These are phyloP conservation scores for Stegodyphus mimosarum DNA, from an alignment of 1,140 invertebrate genomes.

Conservation along the genomic window DNA sequence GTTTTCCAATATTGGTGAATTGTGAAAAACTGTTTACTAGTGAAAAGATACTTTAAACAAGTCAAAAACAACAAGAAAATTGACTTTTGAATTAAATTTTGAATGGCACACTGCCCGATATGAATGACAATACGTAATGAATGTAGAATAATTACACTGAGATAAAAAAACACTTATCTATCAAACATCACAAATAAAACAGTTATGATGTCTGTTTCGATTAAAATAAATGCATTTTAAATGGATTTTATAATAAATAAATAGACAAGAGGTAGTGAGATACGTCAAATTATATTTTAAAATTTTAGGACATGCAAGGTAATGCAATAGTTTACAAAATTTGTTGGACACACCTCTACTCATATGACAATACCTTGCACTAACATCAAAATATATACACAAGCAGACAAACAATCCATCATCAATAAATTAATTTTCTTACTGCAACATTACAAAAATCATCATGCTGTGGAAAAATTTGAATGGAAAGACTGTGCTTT, in stretches of 20 bases:
- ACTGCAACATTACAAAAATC: slow-evolving; percentile 11
- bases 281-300: slow-evolving; percentile 56
- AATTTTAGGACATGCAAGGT: slow-evolving; percentile 35
- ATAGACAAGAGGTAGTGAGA: slow-evolving; percentile 60
- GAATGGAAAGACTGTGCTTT: slow-evolving; percentile 48
- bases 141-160: slow-evolving; percentile 21
- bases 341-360: slow-evolving; percentile 28
- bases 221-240: slow-evolving; percentile 58
- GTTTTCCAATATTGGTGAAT: no score
- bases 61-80: no score
- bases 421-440: slow-evolving; percentile 47
- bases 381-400: slow-evolving; percentile 60
- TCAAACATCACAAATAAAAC: slow-evolving; percentile 37
- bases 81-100: no score
- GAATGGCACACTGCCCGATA: no score
- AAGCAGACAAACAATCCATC: slow-evolving; percentile 32
- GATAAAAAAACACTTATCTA: slow-evolving; percentile 55
- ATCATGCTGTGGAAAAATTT: slow-evolving; percentile 24
- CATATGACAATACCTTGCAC: slow-evolving; percentile 53
- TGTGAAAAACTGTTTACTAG: no score
- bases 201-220: slow-evolving; percentile 29
- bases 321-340: slow-evolving; percentile 20
- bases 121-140: no score
- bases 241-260: slow-evolving; percentile 51
- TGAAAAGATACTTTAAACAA: no score